These are phyloP conservation scores for Poeciliopsis retropinna DNA, from an alignment of 2,113 vertebrate species.

Conservation along the genomic window DNA sequence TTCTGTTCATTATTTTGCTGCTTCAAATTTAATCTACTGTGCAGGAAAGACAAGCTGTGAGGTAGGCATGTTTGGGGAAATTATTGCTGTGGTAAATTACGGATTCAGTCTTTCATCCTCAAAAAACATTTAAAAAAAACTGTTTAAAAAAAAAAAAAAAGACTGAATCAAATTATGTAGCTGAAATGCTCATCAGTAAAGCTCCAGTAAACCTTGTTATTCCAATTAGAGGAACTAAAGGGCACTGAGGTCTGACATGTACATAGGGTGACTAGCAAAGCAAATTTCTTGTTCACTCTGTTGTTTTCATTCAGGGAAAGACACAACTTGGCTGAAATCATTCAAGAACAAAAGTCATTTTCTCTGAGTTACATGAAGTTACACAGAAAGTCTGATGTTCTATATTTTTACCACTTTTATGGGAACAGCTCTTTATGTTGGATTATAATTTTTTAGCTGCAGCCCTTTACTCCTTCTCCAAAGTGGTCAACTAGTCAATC, in stretches of 20 bases:
- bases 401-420: constrained; percentile 42
- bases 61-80: constrained; percentile 65
- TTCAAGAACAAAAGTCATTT: constrained; percentile 17
- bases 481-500: constrained; percentile 8
- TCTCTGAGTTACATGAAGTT: neutral
- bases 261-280: neutral
- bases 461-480: neutral
- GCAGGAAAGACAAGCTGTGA: constrained; percentile 51
- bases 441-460: constrained; percentile 12
- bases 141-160: constrained; percentile 1
- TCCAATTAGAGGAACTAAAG: constrained; percentile 1
- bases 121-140: constrained; percentile 37
- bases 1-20: constrained; percentile 69
- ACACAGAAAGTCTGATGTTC: constrained; percentile 12
- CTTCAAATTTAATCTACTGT: constrained; percentile 61
- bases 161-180: constrained; percentile 6
- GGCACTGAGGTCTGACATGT: neutral
- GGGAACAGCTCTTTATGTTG: constrained; percentile 37
- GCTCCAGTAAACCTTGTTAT: constrained; percentile 18
- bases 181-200: constrained; percentile 20
- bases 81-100: constrained; percentile 59
- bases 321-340: neutral
- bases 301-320: neutral
- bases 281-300: neutral
- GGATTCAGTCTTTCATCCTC: constrained; percentile 54